Conservation (phyloP, 37 sponge, comb jelly and placozoan genomes). For the Agelas oroides region DNA sequence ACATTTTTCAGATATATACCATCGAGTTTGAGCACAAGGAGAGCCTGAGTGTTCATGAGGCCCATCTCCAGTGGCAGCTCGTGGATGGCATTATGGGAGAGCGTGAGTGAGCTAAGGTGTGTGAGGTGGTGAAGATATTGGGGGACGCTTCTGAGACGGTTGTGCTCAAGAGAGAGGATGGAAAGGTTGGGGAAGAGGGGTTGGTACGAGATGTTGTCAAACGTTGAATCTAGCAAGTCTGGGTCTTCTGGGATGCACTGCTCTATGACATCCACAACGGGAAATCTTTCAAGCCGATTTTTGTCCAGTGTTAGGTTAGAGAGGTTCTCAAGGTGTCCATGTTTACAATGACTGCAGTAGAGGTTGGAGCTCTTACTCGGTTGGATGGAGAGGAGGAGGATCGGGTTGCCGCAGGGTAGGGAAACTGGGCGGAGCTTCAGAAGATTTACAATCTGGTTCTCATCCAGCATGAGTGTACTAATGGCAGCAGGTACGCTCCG, state of each 20-base stretch:
- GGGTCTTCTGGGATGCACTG: background rate
- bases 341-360: slow-evolving; percentile 52
- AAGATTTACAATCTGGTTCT: slow-evolving; percentile 15
- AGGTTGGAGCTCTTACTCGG: background rate
- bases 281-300: slow-evolving; percentile 41
- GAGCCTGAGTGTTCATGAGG: slow-evolving; percentile 33
- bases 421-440: background rate
- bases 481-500: slow-evolving; percentile 53
- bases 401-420: slow-evolving; percentile 48
- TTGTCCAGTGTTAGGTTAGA: slow-evolving; percentile 46
- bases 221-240: background rate
- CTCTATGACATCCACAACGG: slow-evolving; percentile 13
- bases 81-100: slow-evolving; percentile 50
- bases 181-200: slow-evolving; percentile 61
- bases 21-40: slow-evolving; percentile 59
- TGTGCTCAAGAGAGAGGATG: slow-evolving; percentile 52
- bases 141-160: slow-evolving; percentile 47
- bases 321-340: slow-evolving; percentile 51
- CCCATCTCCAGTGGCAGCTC: slow-evolving; percentile 71
- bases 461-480: slow-evolving; percentile 17
- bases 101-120: slow-evolving; percentile 52
- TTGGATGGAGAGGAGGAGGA: slow-evolving; percentile 24
- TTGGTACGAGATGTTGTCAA: background rate
- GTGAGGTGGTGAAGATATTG: slow-evolving; percentile 38
- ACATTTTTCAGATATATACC: slow-evolving; percentile 50